Evolutionary conservation across 1,140 invertebrate genomes (phyloP), one percentile per base, ranked within the genome.

Genomic region (Drosophila nikananu): DNA sequence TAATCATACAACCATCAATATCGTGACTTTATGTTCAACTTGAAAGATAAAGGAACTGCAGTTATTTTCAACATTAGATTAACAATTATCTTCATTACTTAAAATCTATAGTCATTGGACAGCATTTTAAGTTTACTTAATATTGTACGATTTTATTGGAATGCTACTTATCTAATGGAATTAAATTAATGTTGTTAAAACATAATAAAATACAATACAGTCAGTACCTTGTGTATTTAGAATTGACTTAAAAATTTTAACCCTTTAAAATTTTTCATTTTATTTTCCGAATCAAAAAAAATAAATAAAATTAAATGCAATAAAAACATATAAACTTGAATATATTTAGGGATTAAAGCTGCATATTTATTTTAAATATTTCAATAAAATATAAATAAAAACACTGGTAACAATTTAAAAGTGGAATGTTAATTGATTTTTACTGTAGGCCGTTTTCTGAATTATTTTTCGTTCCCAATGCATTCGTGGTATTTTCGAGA

Each of bases 1-100:
- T 58, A 32, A 60, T 60, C 10, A 41, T 60, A 65, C 30, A 15
- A 41, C 13, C 4, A 30, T 41, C 25, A 30, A 61, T 23, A 42
- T 61, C 37, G 27, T 32, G 52, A 60, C 37, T 41, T 17, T 19
- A 63, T 52, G 25, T 27, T 39, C 12, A 13, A 19, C 25, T 8
- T 30, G 5, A 3, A 21, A 10, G n/a, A 5, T 8, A 19, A 15
- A 39, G 17, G 17, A 44, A 35, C 0, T 17, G 2, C 7, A 57
- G 15, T n/a, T 39, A 10, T 25, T 23, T 5, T 21, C 7, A 7
- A 32, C 4, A 37, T 51, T 12, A 27, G 9, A 51, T n/a, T 51
- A 27, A 10, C 4, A 51, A 27, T n/a, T 51, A 27, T 10, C 3
- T 27, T 49, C 15, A n/a, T n/a, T n/a, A 10, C 6, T 21, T 15